A percentile compares a stretch with the other conserved stretches of the same genome.
These are phyloP conservation scores for Drosophila hydei DNA, from an alignment of 1,140 invertebrate genomes.

Conservation along the genomic window DNA sequence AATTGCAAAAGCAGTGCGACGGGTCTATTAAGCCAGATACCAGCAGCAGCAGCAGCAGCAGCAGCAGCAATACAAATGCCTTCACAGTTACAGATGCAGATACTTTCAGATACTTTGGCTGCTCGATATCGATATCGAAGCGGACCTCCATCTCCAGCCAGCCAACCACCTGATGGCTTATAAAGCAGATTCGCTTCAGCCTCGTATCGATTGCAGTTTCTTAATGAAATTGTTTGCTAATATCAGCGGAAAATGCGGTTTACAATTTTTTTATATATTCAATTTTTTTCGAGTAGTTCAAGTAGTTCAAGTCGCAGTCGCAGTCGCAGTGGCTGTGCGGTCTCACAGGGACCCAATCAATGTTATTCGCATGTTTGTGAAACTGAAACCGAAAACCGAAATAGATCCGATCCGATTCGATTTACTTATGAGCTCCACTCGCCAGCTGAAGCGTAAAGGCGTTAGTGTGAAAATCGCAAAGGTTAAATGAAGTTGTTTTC, in stretches of 20 bases:
- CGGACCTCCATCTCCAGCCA: constrained; percentile 17
- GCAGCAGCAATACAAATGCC: constrained; percentile 33
- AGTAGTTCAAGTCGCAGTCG: constrained; percentile 17
- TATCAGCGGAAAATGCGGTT: constrained; percentile 83
- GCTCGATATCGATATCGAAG: constrained; percentile 20
- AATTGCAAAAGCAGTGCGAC: constrained; percentile 69
- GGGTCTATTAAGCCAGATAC: constrained; percentile 68
- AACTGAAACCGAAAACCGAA: constrained; percentile 55
- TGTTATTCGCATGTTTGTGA: constrained; percentile 49
- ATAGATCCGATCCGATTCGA: constrained; percentile 17
- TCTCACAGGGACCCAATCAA: constrained; percentile 59
- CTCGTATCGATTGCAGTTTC: constrained; percentile 76
- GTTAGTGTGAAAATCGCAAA: constrained; percentile 55
- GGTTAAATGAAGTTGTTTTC: constrained; percentile 48
- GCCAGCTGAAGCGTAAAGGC: constrained; percentile 38
- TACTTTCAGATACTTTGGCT: constrained; percentile 33
- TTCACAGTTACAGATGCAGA: constrained; percentile 42
- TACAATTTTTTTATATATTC: constrained; percentile 56
- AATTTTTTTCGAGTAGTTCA: constrained; percentile 32
- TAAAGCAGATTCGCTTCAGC: constrained; percentile 6
- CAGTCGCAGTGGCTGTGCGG: background rate
- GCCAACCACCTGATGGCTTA: constrained; percentile 40
- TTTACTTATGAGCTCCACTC: constrained; percentile 14
- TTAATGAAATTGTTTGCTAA: constrained; percentile 84
- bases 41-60: constrained; percentile 18